These are phyloP conservation scores for Andrena bucephala DNA, from an alignment of 2,888 invertebrate genomes.

Conservation along the genomic window DNA sequence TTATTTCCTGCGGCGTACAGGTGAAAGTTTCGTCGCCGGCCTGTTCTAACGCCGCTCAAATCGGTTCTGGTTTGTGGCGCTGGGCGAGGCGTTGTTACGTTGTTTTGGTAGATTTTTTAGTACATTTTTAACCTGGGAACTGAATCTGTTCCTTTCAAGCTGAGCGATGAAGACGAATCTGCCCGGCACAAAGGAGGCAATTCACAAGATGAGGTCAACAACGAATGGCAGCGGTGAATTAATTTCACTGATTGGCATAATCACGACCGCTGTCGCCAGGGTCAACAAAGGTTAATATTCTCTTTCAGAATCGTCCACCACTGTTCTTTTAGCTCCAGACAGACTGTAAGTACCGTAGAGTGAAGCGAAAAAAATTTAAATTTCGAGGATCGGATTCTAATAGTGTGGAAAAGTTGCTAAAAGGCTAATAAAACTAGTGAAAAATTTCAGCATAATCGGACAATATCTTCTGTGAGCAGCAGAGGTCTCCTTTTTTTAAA, in stretches of 20 bases:
- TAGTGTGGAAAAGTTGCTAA: too few species aligned
- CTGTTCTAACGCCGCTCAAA: background rate
- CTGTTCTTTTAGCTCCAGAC: background rate
- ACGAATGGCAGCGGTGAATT: constrained; percentile 48
- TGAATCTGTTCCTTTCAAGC: background rate
- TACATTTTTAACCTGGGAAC: background rate
- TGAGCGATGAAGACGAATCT: constrained; percentile 22
- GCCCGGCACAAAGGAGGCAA: constrained; percentile 18
- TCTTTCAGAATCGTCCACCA: background rate
- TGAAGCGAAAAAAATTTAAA: too few species aligned
- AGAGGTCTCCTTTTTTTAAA: too few species aligned
- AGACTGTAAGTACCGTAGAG: too few species aligned
- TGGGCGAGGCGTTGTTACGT: background rate
- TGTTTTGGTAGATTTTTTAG: background rate
- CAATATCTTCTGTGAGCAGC: too few species aligned
- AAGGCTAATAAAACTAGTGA: too few species aligned
- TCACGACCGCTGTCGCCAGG: constrained; percentile 37
- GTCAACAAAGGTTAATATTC: constrained; percentile 52
- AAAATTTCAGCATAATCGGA: too few species aligned
- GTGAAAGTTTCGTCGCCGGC: background rate
- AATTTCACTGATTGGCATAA: constrained; percentile 49
- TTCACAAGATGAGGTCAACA: constrained; percentile 46
- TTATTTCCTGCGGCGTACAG: background rate
- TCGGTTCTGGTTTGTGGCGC: background rate
- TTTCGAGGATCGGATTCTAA: too few species aligned